A percentile compares a stretch with the other conserved stretches of the same genome.
These are phyloP conservation scores for Nomada hirtipes DNA, from an alignment of 2,888 invertebrate species.

Conservation along the genomic window DNA sequence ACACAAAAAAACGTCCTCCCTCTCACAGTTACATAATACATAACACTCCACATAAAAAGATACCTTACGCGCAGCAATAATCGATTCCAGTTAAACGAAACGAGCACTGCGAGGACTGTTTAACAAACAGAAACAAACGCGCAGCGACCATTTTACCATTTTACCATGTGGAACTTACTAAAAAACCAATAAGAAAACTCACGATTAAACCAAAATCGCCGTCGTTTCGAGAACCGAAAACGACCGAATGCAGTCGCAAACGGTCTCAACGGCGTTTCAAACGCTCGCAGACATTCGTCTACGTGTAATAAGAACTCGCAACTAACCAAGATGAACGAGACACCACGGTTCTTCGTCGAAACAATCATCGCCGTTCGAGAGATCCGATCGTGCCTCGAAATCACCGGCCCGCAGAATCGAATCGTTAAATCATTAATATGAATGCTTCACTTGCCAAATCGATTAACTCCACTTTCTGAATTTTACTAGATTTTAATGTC, in stretches of 20 bases:
- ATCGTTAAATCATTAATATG: background rate
- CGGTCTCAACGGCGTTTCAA: too few species aligned
- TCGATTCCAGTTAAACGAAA: too few species aligned
- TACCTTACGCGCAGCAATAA: too few species aligned
- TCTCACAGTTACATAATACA: background rate
- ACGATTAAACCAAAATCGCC: background rate
- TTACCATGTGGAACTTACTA: background rate
- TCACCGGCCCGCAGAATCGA: constrained; percentile 7
- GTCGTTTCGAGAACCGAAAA: background rate
- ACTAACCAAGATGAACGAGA: too few species aligned
- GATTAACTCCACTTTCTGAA: too few species aligned
- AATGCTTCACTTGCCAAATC: too few species aligned
- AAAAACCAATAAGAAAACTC: background rate
- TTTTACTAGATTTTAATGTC: too few species aligned
- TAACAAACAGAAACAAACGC: background rate
- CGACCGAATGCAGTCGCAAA: too few species aligned
- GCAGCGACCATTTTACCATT: background rate
- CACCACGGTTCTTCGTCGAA: background rate
- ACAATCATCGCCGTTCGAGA: background rate
- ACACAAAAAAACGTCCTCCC: background rate
- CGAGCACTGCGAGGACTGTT: background rate
- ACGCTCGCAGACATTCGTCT: too few species aligned
- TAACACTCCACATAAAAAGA: background rate
- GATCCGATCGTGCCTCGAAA: background rate
- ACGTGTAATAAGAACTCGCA: background rate